Evolutionary conservation across 2,113 vertebrate species (phyloP), one percentile per base, ranked within the genome.

Genomic region (Hydropotes inermis): DNA sequence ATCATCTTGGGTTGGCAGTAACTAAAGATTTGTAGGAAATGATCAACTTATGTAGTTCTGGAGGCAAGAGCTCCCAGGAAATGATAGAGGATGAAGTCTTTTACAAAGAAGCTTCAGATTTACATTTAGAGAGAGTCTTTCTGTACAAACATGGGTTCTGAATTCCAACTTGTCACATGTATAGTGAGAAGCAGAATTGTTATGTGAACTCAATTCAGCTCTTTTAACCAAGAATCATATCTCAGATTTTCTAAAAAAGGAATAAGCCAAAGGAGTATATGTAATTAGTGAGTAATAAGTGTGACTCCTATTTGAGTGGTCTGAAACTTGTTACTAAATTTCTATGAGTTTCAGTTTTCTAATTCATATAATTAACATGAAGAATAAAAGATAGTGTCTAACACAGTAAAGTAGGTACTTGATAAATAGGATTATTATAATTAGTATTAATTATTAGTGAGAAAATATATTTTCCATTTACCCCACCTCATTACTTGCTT

Each of bases 401-500:
- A 95, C 15, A 91, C 16, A 76, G 52, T 94, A 91, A 97, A 97
- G 78, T 83, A 95, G 55, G 45, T 54, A 87, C 21, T 86, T 94
- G 61, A 83, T 93, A 97, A 97, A 91, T 33, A 91, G 39, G 12
- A 84, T 92, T 95, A 83, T 50, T 79, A 96, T 64, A 95, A 96
- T 95, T 93, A 91, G 43, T 43, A 88, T 90, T 95, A 95, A 89
- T 91, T 90, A 95, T 87, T 88, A 86, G 87, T 89, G 86, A 93
- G 86, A 97, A 96, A 93, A 87, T 94, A 91, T 25, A 15, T 43
- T 95, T 95, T 87, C 79, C 12, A 60, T 93, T 93, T 88, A 93
- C 15, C 36, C 79, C 39, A 92, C 79, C 74, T 97, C 84, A 92
- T 94, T 96, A 96, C n/a, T 67, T 96, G n/a, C 54, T 97, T 96